phyloP scores from a whole-genome alignment of 2,113 vertebrate species.

The Cyrtonyx montezumae region DNA sequence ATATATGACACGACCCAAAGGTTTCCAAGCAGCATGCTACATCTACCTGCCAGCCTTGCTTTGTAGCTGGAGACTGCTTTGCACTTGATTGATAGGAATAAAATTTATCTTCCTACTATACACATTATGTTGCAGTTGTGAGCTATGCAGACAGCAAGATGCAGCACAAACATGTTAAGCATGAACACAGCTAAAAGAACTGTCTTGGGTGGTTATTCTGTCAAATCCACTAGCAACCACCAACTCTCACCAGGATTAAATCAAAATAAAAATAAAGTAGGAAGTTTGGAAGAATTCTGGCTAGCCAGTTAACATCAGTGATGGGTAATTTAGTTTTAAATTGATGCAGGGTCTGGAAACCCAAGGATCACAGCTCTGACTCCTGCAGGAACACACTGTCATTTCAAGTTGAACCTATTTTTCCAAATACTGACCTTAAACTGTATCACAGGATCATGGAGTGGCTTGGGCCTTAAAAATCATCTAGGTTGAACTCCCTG shows the following conservation, averaged over 20 bases:
- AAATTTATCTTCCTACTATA: background rate
- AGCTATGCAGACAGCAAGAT: background rate
- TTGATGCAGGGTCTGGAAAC: background rate
- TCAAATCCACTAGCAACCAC: background rate
- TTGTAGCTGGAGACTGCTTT: background rate
- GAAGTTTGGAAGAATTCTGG: background rate
- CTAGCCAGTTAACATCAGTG: background rate
- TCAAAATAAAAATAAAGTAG: background rate
- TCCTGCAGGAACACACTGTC: background rate
- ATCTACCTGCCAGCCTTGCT: background rate
- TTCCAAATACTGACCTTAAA: background rate
- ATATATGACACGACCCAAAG: background rate
- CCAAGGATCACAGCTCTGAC: rapidly evolving
- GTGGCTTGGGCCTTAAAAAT: background rate
- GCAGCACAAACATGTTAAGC: background rate
- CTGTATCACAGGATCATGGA: background rate
- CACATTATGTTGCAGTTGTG: rapidly evolving
- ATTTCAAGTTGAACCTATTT: background rate
- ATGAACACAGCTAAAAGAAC: background rate
- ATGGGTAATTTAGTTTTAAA: background rate
- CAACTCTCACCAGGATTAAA: background rate
- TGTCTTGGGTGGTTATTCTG: background rate
- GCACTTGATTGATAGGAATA: background rate
- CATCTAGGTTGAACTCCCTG: background rate
- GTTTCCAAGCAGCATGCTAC: background rate